Evolutionary conservation across 2,797 vertebrate genomes (phyloP).

Genomic region (Pseudochirops corinnae): DNA sequence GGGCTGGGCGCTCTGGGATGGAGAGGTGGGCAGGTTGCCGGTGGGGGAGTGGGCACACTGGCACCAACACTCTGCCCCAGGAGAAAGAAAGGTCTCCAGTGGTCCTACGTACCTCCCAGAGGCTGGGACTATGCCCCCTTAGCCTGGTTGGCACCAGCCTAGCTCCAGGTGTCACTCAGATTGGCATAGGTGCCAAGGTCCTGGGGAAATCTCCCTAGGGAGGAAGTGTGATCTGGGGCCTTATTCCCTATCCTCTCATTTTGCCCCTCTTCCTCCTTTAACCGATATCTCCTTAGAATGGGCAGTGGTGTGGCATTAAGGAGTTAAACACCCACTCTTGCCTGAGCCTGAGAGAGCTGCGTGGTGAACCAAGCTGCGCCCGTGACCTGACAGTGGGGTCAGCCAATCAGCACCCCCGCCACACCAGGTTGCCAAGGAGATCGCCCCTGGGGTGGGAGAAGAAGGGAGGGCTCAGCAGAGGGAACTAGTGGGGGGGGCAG

Average conservation of each 20-base stretch:
- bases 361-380: slow-evolving; percentile 57
- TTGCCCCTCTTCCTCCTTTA: slow-evolving; percentile 28
- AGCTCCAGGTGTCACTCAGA: slow-evolving; percentile 67
- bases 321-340: slow-evolving; percentile 73
- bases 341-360: slow-evolving; percentile 56
- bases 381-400: slow-evolving; percentile 73
- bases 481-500: slow-evolving; percentile 72
- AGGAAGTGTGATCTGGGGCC: slow-evolving; percentile 9
- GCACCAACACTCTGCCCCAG: slow-evolving; percentile 42
- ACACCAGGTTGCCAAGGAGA: slow-evolving; percentile 78
- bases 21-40: slow-evolving; percentile 66
- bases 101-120: slow-evolving; percentile 43
- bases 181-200: slow-evolving; percentile 58
- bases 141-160: slow-evolving; percentile 71
- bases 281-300: slow-evolving; percentile 30
- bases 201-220: slow-evolving; percentile 69
- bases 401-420: slow-evolving; percentile 68
- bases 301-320: slow-evolving; percentile 58
- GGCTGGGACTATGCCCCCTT: slow-evolving; percentile 67
- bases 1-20: slow-evolving; percentile 68
- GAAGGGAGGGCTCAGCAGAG: slow-evolving; percentile 72
- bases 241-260: slow-evolving; percentile 9
- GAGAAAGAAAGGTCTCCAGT: slow-evolving; percentile 49
- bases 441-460: slow-evolving; percentile 82
- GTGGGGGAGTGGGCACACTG: slow-evolving; percentile 49